Conservation (phyloP, 1,140 invertebrate species). For the Bombus polaris region DNA sequence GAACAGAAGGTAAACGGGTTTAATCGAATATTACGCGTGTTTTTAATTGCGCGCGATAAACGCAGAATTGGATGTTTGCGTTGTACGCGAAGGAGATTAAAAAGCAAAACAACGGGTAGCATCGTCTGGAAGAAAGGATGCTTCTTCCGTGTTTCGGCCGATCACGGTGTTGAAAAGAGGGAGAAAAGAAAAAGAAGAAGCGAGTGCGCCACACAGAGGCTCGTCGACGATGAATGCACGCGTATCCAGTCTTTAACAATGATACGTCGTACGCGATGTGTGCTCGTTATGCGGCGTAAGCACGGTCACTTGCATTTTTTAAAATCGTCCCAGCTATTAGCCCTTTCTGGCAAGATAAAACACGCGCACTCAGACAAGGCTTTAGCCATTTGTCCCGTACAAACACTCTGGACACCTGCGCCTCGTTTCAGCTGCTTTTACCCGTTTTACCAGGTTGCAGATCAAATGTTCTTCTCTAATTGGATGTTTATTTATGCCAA, state of each 20-base stretch:
- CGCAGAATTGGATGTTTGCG: too few species aligned
- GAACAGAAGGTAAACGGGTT: too few species aligned
- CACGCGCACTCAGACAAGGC: conserved; percentile 45
- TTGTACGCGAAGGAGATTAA: too few species aligned
- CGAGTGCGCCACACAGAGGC: too few species aligned
- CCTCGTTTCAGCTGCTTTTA: background rate
- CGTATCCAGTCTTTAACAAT: conserved; percentile 30
- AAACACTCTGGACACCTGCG: conserved; percentile 19
- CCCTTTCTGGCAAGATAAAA: conserved; percentile 22
- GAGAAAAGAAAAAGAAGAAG: background rate
- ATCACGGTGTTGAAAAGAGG: too few species aligned
- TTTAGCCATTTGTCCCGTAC: background rate
- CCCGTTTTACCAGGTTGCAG: background rate
- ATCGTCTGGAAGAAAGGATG: too few species aligned
- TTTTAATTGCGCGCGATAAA: too few species aligned
- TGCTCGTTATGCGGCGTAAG: conserved; percentile 36
- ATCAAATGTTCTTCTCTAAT: background rate
- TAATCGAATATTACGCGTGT: too few species aligned
- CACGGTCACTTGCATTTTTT: conserved; percentile 55
- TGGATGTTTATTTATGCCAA: background rate
- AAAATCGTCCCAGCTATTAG: conserved; percentile 3
- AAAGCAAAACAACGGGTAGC: too few species aligned
- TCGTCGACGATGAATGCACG: background rate
- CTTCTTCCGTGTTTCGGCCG: background rate
- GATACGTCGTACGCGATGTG: conserved; percentile 8